phyloP scores from a whole-genome alignment of 1,140 invertebrate species.

The Spodoptera frugiperda region DNA sequence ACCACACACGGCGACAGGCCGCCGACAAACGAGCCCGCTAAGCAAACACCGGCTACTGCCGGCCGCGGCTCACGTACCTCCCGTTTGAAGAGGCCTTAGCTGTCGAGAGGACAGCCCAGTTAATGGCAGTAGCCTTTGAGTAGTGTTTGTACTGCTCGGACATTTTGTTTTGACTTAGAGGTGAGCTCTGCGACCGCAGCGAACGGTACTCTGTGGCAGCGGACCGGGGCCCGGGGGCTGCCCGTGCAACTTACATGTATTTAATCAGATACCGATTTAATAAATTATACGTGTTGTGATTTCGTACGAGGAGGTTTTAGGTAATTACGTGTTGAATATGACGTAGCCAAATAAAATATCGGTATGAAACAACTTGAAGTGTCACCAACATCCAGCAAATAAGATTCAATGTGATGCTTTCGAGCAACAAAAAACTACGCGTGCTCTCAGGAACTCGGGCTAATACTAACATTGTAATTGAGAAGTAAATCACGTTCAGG shows the following conservation, averaged over 20 bases:
- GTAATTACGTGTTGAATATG: too few species aligned
- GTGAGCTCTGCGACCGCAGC: background rate
- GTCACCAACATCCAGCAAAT: background rate
- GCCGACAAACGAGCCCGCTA: conserved; percentile 61
- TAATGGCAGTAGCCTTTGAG: conserved; percentile 38
- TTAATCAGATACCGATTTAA: too few species aligned
- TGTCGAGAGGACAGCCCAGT: conserved; percentile 32
- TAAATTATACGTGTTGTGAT: too few species aligned
- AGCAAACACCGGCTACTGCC: conserved; percentile 55
- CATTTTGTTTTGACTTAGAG: conserved; percentile 44
- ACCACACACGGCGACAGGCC: conserved; percentile 58
- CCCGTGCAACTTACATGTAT: background rate
- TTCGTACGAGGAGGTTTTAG: background rate
- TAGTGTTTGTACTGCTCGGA: conserved; percentile 29
- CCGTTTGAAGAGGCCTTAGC: conserved; percentile 43
- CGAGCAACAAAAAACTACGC: background rate
- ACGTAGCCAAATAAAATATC: too few species aligned
- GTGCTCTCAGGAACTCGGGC: background rate
- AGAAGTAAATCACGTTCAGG: background rate
- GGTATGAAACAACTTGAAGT: too few species aligned
- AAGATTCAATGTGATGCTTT: too few species aligned
- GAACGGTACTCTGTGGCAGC: conserved; percentile 5
- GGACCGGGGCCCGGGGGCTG: background rate
- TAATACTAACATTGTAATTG: background rate
- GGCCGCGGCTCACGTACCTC: conserved; percentile 26